phyloP scores from a whole-genome alignment of 2,113 vertebrate genomes.

The Tachysurus vachellii region DNA sequence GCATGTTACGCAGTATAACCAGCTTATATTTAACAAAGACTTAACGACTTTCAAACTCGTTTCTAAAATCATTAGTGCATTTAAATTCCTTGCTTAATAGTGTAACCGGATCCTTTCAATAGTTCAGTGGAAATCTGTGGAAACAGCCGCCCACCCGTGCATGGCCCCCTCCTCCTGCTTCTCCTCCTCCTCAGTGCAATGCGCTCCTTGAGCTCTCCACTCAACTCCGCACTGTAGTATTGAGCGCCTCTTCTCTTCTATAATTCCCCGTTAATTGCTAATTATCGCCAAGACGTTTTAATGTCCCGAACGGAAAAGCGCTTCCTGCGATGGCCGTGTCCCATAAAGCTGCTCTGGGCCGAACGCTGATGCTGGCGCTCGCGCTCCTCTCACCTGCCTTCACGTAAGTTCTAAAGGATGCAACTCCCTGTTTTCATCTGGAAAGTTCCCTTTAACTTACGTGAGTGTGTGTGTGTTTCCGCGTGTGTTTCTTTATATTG shows the following conservation, averaged over 20 bases:
- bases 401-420: slow-evolving; percentile 72
- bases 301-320: slow-evolving; percentile 76
- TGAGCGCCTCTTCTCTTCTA: slow-evolving; percentile 63
- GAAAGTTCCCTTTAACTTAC: not conserved
- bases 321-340: slow-evolving; percentile 74
- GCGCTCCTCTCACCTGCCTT: slow-evolving; percentile 78
- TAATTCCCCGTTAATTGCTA: slow-evolving; percentile 51
- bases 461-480: not conserved
- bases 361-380: slow-evolving; percentile 76
- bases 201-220: slow-evolving; percentile 70
- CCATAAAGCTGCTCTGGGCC: slow-evolving; percentile 73
- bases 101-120: slow-evolving; percentile 51
- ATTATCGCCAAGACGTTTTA: slow-evolving; percentile 67
- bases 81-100: slow-evolving; percentile 23
- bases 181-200: slow-evolving; percentile 57
- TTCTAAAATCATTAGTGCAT: slow-evolving; percentile 15
- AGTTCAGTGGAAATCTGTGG: slow-evolving; percentile 66
- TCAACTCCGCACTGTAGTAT: slow-evolving; percentile 63
- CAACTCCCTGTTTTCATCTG: slow-evolving; percentile 19
- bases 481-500: not conserved
- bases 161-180: slow-evolving; percentile 66
- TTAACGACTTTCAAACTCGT: not conserved
- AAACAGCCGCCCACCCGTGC: slow-evolving; percentile 72
- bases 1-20: not conserved
- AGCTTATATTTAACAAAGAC: not conserved